A percentile compares a stretch with the other conserved stretches of the same genome.
phyloP scores from a whole-genome alignment of 2,797 vertebrate genomes.

The Typhlichthys subterraneus region DNA sequence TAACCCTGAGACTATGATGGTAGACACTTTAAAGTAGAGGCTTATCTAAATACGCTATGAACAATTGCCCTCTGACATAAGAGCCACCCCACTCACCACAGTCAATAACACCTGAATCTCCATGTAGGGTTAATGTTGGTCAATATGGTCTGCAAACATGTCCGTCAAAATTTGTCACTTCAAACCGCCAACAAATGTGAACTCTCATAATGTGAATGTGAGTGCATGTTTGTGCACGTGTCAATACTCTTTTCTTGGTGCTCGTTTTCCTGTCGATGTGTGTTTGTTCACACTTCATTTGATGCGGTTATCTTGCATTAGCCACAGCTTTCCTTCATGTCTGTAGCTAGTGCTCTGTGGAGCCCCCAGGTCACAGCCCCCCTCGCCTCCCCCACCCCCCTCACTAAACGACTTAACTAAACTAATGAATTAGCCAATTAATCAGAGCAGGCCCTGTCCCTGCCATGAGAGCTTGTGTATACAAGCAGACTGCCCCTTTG shows the following conservation, averaged over 20 bases:
- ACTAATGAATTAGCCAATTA: slow-evolving; percentile 85
- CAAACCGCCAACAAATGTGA: slow-evolving; percentile 34
- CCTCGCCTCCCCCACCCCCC: slow-evolving; percentile 64
- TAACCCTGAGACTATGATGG: slow-evolving; percentile 60
- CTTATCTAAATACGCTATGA: slow-evolving; percentile 64
- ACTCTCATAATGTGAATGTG: slow-evolving; percentile 30
- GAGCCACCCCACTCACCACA: slow-evolving; percentile 53
- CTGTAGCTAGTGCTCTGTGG: slow-evolving; percentile 52
- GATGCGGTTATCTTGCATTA: slow-evolving; percentile 73
- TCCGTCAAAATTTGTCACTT: slow-evolving; percentile 23
- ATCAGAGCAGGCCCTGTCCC: slow-evolving; percentile 78
- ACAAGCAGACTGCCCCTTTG: slow-evolving; percentile 72
- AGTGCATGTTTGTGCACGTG: slow-evolving; percentile 27
- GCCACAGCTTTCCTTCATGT: slow-evolving; percentile 62
- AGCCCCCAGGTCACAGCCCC: slow-evolving; percentile 71
- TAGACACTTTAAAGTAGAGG: slow-evolving; percentile 63
- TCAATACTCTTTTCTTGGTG: slow-evolving; percentile 21
- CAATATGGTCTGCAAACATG: slow-evolving; percentile 44
- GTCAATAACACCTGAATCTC: slow-evolving; percentile 64
- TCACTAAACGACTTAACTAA: slow-evolving; percentile 78
- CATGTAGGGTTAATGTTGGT: slow-evolving; percentile 58
- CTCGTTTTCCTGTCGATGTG: slow-evolving; percentile 49
- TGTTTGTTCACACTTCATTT: slow-evolving; percentile 69
- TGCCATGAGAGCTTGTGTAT: slow-evolving; percentile 82
- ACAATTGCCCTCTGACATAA: slow-evolving; percentile 61